Evolutionary conservation across 2,888 invertebrate genomes (phyloP).

Genomic region (Marronus borbonicus): DNA sequence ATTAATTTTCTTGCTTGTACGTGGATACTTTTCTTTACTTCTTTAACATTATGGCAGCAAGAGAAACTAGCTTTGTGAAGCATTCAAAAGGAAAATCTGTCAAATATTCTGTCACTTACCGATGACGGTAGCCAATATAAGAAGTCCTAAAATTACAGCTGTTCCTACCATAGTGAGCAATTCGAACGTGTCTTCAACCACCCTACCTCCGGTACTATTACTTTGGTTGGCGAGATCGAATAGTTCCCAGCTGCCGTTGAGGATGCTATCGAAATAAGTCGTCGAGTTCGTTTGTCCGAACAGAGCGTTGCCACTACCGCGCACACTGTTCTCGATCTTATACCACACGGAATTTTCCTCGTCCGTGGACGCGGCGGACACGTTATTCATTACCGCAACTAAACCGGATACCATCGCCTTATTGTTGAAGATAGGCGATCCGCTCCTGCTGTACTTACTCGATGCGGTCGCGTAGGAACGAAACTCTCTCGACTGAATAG

Average conservation of each 20-base stretch:
- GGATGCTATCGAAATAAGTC: conserved; percentile 48
- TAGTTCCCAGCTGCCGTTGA: conserved; percentile 43
- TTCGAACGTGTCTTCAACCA: conserved; percentile 69
- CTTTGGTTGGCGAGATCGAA: conserved; percentile 49
- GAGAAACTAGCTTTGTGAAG: not conserved
- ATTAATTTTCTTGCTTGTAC: not conserved
- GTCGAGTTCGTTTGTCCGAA: conserved; percentile 51
- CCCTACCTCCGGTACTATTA: conserved; percentile 50
- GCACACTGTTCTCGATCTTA: conserved; percentile 57
- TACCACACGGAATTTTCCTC: conserved; percentile 63
- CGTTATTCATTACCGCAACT: conserved; percentile 46
- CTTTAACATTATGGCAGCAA: not conserved
- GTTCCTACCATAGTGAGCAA: conserved; percentile 77
- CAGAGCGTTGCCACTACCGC: conserved; percentile 47
- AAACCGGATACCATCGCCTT: conserved; percentile 50
- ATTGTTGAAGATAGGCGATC: conserved; percentile 40
- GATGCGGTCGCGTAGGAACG: conserved; percentile 52
- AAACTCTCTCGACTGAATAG: conserved; percentile 61
- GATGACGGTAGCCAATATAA: conserved; percentile 77
- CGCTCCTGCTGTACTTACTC: conserved; percentile 28
- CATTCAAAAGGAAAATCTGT: not conserved
- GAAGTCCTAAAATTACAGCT: conserved; percentile 74
- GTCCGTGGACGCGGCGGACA: conserved; percentile 41
- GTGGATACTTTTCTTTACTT: not conserved
- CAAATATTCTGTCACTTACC: conserved; percentile 69